These are phyloP conservation scores for Regulus satrapa DNA, from an alignment of 2,113 vertebrate genomes.

Conservation along the genomic window DNA sequence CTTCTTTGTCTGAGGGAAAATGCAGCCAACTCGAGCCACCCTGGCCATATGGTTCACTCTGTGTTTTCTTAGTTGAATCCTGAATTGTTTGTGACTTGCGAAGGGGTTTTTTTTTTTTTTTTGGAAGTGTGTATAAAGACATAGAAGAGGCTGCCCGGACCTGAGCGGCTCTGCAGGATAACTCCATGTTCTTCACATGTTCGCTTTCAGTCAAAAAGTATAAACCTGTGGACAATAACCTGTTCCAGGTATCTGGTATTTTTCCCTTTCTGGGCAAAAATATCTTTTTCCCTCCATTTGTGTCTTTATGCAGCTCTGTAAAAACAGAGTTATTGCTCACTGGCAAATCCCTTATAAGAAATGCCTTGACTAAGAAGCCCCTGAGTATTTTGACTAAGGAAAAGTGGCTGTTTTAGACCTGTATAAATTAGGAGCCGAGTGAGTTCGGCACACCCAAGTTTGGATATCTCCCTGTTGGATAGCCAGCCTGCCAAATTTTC, in stretches of 20 bases:
- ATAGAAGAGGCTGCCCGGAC: slow-evolving; percentile 20
- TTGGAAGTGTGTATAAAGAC: slow-evolving; percentile 69
- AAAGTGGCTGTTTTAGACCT: background rate
- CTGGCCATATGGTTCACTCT: slow-evolving; percentile 83
- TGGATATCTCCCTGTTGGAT: slow-evolving; percentile 1
- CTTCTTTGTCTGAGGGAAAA: slow-evolving; percentile 82
- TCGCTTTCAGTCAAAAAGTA: background rate
- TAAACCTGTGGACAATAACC: rapidly evolving
- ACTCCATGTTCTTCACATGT: background rate
- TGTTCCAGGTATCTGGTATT: rapidly evolving
- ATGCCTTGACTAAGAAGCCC: background rate
- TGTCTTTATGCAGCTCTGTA: rapidly evolving
- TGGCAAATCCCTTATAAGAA: background rate
- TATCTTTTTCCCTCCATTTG: background rate
- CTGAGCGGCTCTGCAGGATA: background rate
- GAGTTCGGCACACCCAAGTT: background rate
- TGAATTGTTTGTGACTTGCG: slow-evolving; percentile 77
- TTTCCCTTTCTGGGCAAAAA: background rate
- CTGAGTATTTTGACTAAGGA: background rate
- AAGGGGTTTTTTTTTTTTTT: slow-evolving; percentile 25
- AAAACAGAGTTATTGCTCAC: background rate
- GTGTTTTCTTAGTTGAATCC: slow-evolving; percentile 80
- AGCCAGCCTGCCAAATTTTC: slow-evolving; percentile 63
- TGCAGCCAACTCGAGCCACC: slow-evolving; percentile 81
- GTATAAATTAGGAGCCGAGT: background rate